Conservation (phyloP, 2,888 invertebrate species). For the Eupithecia subumbrata region DNA sequence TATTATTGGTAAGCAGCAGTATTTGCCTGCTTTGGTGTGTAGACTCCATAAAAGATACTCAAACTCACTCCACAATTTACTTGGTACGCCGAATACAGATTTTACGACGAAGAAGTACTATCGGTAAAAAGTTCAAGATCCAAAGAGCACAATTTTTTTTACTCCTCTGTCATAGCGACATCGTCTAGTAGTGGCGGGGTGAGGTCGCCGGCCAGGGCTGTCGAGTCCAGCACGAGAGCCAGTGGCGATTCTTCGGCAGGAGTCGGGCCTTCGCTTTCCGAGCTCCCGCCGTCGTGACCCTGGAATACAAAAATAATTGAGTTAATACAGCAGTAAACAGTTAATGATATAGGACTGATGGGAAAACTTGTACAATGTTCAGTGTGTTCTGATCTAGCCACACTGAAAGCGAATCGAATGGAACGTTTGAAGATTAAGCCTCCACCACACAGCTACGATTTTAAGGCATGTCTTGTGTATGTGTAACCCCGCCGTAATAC, state of each 20-base stretch:
- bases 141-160: background rate
- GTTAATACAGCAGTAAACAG: background rate
- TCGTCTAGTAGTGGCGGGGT: constrained; percentile 15
- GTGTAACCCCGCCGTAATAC: too few relatives aligned
- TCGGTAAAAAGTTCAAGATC: background rate
- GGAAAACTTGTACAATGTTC: too few relatives aligned
- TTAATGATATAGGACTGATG: too few relatives aligned
- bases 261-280: constrained; percentile 49
- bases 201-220: background rate
- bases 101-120: background rate
- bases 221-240: constrained; percentile 20
- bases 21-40: background rate
- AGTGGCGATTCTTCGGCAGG: constrained; percentile 40
- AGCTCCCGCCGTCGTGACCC: constrained; percentile 70
- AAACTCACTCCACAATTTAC: background rate
- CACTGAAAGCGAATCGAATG: too few relatives aligned
- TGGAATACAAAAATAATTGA: constrained; percentile 18
- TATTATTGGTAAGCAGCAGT: background rate
- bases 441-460: too few relatives aligned
- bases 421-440: too few relatives aligned
- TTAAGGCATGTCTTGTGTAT: too few relatives aligned
- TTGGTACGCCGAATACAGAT: background rate
- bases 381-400: too few relatives aligned
- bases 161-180: constrained; percentile 12
- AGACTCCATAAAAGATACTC: background rate